A percentile compares a stretch with the other conserved stretches of the same genome.
These are phyloP conservation scores for Crocidura indochinensis DNA, from an alignment of 2,797 vertebrate genomes.

Conservation along the genomic window DNA sequence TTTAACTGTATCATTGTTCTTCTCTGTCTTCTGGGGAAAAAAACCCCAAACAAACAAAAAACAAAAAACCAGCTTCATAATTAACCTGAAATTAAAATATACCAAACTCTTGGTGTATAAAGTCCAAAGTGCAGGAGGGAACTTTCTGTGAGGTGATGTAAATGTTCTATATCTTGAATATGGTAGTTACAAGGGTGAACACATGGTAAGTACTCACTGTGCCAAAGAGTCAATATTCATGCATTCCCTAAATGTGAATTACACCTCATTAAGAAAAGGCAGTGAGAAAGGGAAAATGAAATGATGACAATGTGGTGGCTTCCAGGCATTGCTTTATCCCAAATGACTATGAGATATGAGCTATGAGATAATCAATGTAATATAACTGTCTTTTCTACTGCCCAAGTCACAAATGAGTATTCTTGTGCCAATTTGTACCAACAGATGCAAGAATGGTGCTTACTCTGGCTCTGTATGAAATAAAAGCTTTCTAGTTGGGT, in stretches of 20 bases:
- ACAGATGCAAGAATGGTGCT: constrained; percentile 1
- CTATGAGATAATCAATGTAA: neutral
- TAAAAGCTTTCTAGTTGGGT: neutral
- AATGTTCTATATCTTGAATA: constrained; percentile 7
- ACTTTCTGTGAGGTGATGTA: constrained; percentile 36
- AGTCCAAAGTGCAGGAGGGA: neutral
- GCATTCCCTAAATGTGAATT: neutral
- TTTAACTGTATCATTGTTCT: constrained; percentile 72
- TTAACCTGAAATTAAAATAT: constrained; percentile 55
- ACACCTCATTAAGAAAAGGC: neutral
- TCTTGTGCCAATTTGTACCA: constrained; percentile 50
- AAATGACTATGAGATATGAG: neutral
- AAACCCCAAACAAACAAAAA: too few species aligned
- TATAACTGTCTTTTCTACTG: neutral
- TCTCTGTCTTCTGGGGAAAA: constrained; percentile 60
- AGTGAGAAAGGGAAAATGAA: neutral
- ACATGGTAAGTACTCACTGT: constrained; percentile 1
- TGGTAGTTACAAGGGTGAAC: neutral
- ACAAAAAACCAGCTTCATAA: too few species aligned
- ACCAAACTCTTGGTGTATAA: constrained; percentile 1
- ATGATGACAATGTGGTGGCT: neutral
- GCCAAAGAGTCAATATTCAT: constrained; percentile 10
- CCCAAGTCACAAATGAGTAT: neutral
- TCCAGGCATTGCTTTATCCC: neutral
- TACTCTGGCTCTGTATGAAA: neutral